These are phyloP conservation scores for Drosophila kanekoi DNA, from an alignment of 2,888 invertebrate genomes.

Conservation along the genomic window DNA sequence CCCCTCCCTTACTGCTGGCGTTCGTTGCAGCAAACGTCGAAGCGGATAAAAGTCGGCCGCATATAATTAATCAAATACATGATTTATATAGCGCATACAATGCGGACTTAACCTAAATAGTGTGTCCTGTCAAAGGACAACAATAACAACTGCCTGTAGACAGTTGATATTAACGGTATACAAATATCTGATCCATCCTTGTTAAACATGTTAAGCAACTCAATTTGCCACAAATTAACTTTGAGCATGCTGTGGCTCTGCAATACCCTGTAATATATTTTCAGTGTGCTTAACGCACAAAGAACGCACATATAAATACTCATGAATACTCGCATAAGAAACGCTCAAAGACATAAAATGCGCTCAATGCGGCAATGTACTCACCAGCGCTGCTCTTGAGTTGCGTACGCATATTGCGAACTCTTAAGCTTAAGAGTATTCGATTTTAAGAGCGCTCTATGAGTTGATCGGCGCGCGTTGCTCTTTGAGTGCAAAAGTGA, in stretches of 20 bases:
- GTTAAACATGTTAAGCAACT: too few species aligned
- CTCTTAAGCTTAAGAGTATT: slow-evolving; percentile 45
- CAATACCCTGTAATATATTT: too few species aligned
- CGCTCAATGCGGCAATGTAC: slow-evolving; percentile 8
- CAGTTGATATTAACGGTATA: too few species aligned
- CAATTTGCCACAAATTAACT: too few species aligned
- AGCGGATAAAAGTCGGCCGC: slow-evolving; percentile 71
- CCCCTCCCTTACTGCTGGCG: not conserved
- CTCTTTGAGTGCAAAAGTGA: slow-evolving; percentile 17
- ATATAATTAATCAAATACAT: slow-evolving; percentile 74
- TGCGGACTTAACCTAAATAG: slow-evolving; percentile 65
- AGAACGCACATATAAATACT: too few species aligned
- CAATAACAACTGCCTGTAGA: not conserved
- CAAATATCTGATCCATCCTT: too few species aligned
- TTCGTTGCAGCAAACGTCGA: slow-evolving; percentile 60
- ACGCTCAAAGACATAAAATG: not conserved
- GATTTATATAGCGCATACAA: slow-evolving; percentile 59
- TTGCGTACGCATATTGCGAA: rapidly evolving
- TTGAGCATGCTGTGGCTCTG: too few species aligned
- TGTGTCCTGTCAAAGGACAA: slow-evolving; percentile 4
- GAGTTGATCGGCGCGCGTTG: not conserved
- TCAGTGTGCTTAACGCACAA: too few species aligned
- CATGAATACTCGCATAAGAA: too few species aligned
- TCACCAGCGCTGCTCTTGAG: slow-evolving; percentile 40
- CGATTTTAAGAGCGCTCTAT: slow-evolving; percentile 26